These are phyloP conservation scores for Ceratina japonica DNA, from an alignment of 1,140 invertebrate species.

Conservation along the genomic window DNA sequence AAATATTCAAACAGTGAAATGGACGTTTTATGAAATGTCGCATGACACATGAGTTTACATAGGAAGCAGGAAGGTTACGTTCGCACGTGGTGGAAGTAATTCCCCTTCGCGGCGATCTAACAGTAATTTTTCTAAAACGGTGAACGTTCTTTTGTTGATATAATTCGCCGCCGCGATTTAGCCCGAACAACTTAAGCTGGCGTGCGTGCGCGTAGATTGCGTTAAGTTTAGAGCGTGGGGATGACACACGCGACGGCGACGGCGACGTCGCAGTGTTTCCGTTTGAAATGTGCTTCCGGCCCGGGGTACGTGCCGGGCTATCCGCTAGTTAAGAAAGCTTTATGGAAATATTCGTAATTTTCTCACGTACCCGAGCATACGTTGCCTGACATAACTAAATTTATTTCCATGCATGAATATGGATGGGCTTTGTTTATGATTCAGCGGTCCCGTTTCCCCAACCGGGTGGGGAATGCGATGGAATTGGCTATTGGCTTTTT, in stretches of 20 bases:
- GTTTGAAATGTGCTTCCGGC: constrained; percentile 58
- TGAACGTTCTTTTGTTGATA: neutral
- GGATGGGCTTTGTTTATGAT: constrained; percentile 57
- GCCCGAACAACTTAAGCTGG: neutral
- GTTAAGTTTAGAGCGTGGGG: constrained; percentile 34
- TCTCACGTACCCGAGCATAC: constrained; percentile 39
- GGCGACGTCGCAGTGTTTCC: constrained; percentile 42
- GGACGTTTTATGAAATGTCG: too few species aligned
- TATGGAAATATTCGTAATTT: constrained; percentile 46
- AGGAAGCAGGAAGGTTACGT: too few species aligned
- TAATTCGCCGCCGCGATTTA: neutral
- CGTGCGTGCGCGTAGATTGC: constrained; percentile 37
- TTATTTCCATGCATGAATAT: constrained; percentile 54
- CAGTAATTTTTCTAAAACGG: neutral
- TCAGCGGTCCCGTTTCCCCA: constrained; percentile 53
- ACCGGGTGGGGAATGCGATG: neutral
- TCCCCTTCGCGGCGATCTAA: too few species aligned
- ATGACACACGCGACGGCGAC: constrained; percentile 47
- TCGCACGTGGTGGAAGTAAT: too few species aligned
- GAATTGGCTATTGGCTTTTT: constrained; percentile 38
- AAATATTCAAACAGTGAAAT: too few species aligned
- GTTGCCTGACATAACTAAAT: constrained; percentile 41
- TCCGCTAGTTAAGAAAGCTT: constrained; percentile 40
- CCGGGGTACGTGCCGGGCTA: constrained; percentile 34
- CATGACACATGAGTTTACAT: too few species aligned